A percentile compares a stretch with the other conserved stretches of the same genome.
Conservation (phyloP, 1,140 invertebrate genomes). For the Euwallacea fornicatus region DNA sequence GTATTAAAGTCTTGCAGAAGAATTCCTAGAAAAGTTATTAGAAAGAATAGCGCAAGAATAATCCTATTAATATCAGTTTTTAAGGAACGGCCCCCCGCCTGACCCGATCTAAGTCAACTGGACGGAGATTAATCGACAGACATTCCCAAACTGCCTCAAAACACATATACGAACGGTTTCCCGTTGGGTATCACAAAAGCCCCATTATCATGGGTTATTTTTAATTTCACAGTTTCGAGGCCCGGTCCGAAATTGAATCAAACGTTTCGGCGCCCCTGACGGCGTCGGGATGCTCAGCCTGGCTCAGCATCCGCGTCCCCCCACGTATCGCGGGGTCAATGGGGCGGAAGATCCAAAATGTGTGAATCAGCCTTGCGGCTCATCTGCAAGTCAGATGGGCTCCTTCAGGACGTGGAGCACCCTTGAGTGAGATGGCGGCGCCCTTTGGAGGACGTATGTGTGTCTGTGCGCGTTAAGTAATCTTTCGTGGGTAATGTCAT, state of each 20-base stretch:
- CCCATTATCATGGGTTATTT: no score
- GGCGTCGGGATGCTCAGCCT: no score
- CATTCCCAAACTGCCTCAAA: conserved; percentile 6
- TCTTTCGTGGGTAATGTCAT: conserved; percentile 30
- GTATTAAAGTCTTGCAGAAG: neutral
- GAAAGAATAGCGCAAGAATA: no score
- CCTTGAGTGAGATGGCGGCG: conserved; percentile 32
- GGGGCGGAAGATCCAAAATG: conserved; percentile 28
- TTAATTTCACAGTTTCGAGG: no score
- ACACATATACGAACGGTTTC: conserved; percentile 6
- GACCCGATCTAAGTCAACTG: conserved; percentile 14
- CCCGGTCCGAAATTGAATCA: no score
- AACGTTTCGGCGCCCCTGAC: no score
- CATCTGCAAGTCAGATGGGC: conserved; percentile 33
- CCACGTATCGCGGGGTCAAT: conserved; percentile 23
- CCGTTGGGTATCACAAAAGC: no score
- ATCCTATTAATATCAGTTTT: neutral
- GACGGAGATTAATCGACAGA: conserved; percentile 22
- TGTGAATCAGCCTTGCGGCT: conserved; percentile 34
- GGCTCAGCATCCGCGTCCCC: neutral
- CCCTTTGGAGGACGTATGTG: conserved; percentile 14
- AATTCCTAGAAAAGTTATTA: no score
- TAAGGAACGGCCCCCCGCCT: conserved; percentile 1
- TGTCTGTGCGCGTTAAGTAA: conserved; percentile 29
- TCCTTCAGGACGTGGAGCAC: conserved; percentile 34